Evolutionary conservation across 2,797 vertebrate species (phyloP).

Genomic region (Anguilla anguilla): DNA sequence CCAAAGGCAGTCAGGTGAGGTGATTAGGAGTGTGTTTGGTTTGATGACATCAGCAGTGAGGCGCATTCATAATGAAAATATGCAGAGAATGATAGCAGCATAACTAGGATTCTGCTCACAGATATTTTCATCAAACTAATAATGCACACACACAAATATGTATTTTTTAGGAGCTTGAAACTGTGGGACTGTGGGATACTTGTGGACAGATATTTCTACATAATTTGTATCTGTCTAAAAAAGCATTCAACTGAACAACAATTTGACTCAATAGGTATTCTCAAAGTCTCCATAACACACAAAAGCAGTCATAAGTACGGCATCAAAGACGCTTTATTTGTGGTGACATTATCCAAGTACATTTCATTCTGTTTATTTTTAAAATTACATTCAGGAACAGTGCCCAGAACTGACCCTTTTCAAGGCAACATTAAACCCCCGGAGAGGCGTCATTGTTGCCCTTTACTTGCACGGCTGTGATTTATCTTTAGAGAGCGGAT

Average conservation of each 20-base stretch:
- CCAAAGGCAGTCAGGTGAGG: slow-evolving; percentile 84
- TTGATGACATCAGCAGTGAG: not conserved
- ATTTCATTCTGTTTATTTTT: not conserved
- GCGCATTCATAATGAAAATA: not conserved
- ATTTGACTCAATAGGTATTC: no score
- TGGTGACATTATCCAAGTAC: not conserved
- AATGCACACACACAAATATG: not conserved
- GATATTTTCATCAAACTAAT: not conserved
- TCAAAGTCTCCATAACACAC: not conserved
- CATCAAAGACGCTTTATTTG: not conserved
- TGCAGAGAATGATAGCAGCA: not conserved
- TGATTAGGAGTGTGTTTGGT: slow-evolving; percentile 21
- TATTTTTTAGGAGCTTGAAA: not conserved
- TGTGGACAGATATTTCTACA: not conserved
- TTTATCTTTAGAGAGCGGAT: not conserved
- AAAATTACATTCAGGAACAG: not conserved
- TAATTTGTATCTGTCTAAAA: not conserved
- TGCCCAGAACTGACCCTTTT: not conserved
- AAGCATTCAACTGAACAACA: not conserved
- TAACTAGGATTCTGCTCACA: not conserved
- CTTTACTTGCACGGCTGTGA: not conserved
- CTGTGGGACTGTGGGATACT: no score
- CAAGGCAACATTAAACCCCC: not conserved
- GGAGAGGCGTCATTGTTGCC: not conserved
- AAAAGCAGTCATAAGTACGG: not conserved